Base-by-base conservation (phyloP, 2,113 vertebrate species). In the Gadus macrocephalus region DNA sequence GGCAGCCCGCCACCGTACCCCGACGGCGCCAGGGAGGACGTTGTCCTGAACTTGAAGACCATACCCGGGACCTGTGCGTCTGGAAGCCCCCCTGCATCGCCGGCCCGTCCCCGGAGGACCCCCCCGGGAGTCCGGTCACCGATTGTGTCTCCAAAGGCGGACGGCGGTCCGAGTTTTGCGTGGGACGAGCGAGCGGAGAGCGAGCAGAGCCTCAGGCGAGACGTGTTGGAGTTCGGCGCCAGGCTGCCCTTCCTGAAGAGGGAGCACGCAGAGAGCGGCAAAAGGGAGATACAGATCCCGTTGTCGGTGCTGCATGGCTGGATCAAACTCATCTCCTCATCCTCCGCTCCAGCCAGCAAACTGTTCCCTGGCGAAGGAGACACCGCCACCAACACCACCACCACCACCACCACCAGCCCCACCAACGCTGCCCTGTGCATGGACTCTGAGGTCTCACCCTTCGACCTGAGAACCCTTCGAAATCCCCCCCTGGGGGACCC, bases 251-350 rank as follows among this genome's bases (percentile, higher is more conserved):
- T 49, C 42, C 42, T 58, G 15, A 58, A 58, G 55, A 16, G 6
- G n/a, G 16, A 14, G 55, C 9, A 58, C 5, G 15, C n/a, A 16
- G 5, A 58, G 2, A 2, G 15, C 42, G 42, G 42, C 12, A 58
- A 58, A 17, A 58, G 91, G 90, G 90, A 92, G 71, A 89, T 93
- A 8, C 85, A 92, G 73, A 87, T 93, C 12, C 92, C 92, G 1
- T 67, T 92, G 22, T 85, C 86, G 3, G 55, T 91, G 59, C 78
- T 93, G 22, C 81, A 87, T 1, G 81, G 82, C 53, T 86, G 85
- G 84, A 81, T 93, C 22, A 82, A 60, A 56, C 1, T 79, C 77
- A n/a, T 64, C 83, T 49, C 12, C 42, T 14, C 42, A 14, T 14
- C 42, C 1, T 72, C 78, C 1, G 62, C 76, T 3, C 12, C 15